Percentiles rank a stretch among this genome's conserved stretches.
Conservation (phyloP, 2,113 vertebrate genomes). For the Indicator maculatus region DNA sequence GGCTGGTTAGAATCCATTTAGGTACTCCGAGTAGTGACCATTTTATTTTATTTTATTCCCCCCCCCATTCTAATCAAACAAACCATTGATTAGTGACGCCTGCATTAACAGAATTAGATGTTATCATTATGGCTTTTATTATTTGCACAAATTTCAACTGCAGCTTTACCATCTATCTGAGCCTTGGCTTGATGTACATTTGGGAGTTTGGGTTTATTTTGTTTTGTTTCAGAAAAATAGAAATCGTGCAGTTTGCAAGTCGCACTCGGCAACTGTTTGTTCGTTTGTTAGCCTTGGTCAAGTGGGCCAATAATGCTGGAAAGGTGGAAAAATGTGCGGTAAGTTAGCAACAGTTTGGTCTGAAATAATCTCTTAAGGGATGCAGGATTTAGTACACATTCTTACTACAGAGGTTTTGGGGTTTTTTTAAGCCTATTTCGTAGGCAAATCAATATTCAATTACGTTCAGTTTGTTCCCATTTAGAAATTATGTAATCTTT, state of each 20-base stretch:
- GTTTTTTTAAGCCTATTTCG: not conserved
- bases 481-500: not conserved
- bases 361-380: not conserved
- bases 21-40: not conserved
- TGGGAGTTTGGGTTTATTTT: conserved; percentile 32
- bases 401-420: not conserved
- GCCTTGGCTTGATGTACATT: not conserved
- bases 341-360: conserved; percentile 66
- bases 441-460: not conserved
- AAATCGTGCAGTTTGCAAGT: conserved; percentile 98
- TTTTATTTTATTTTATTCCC: accelerated
- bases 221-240: conserved; percentile 89
- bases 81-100: not conserved
- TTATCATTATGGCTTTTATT: not conserved
- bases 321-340: conserved; percentile 99
- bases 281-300: conserved; percentile 92
- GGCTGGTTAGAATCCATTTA: not conserved
- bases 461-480: not conserved
- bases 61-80: not conserved
- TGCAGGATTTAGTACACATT: not conserved
- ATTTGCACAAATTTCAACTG: not conserved
- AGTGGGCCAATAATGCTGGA: conserved; percentile 98
- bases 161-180: not conserved
- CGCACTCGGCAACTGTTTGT: conserved; percentile 97
- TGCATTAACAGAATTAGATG: not conserved